These are phyloP conservation scores for Henricia sp. DNA, from an alignment of 53 echinoderm and acorn worm genomes.

Conservation along the genomic window DNA sequence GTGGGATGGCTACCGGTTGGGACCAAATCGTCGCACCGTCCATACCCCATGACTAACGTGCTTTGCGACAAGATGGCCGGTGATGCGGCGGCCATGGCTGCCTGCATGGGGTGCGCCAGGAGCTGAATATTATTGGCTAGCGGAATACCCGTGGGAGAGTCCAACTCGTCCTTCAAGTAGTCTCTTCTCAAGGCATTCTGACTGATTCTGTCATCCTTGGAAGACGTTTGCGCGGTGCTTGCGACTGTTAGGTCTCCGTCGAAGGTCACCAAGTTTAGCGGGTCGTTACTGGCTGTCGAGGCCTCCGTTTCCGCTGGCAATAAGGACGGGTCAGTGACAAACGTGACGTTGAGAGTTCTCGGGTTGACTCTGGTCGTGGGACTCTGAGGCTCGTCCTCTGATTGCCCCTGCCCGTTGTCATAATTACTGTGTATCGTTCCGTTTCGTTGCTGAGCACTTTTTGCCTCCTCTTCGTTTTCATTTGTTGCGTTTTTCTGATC, in stretches of 20 bases:
- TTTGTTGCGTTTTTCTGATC: neutral
- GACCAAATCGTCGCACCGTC: conserved; percentile 6
- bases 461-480: conserved; percentile 34
- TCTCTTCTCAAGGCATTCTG: conserved; percentile 1
- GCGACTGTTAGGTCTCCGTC: conserved; percentile 8
- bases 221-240: conserved; percentile 47
- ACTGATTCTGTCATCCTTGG: neutral
- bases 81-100: conserved; percentile 59
- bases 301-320: conserved; percentile 34
- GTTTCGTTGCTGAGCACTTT: conserved; percentile 38
- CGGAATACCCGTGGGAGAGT: conserved; percentile 76
- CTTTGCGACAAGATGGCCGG: conserved; percentile 35
- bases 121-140: conserved; percentile 81
- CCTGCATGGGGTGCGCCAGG: conserved; percentile 69
- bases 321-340: conserved; percentile 37
- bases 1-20: neutral
- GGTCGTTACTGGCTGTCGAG: conserved; percentile 60
- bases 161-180: conserved; percentile 40
- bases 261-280: conserved; percentile 58
- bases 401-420: neutral
- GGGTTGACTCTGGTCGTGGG: conserved; percentile 41
- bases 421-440: conserved; percentile 15
- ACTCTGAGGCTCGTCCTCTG: conserved; percentile 45
- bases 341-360: conserved; percentile 54
- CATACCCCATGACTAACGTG: conserved; percentile 50